Percentiles rank a stretch among this genome's conserved stretches.
Conservation (phyloP, 2,888 invertebrate species). For the Aspidiotus destructor region DNA sequence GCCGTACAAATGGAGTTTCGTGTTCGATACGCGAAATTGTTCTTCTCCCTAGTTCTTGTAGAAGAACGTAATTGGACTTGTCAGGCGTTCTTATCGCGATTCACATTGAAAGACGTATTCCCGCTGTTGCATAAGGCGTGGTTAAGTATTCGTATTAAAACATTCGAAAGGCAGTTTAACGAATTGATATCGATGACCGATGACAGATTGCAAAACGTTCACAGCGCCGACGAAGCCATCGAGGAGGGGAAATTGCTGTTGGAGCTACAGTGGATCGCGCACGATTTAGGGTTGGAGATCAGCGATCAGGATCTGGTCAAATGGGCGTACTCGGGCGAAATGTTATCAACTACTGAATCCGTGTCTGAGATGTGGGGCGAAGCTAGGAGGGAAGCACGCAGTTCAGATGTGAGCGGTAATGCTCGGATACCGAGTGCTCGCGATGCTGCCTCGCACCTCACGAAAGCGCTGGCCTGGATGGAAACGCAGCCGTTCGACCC, state of each 20-base stretch:
- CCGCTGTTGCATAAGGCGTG: constrained; percentile 45
- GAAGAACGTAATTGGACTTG: constrained; percentile 37
- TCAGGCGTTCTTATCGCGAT: constrained; percentile 39
- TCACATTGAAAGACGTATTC: constrained; percentile 45
- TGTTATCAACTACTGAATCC: not conserved
- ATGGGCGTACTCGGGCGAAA: constrained; percentile 36
- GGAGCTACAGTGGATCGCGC: constrained; percentile 40
- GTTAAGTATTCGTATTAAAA: constrained; percentile 43
- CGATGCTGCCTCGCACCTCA: constrained; percentile 43
- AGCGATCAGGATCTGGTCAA: constrained; percentile 39
- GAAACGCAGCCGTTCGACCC: constrained; percentile 46
- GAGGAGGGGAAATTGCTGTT: constrained; percentile 38
- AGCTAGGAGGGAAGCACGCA: not conserved
- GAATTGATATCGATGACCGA: constrained; percentile 30
- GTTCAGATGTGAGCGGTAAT: constrained; percentile 28
- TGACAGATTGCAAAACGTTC: not conserved
- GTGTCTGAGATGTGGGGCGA: constrained; percentile 18
- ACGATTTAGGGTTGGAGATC: constrained; percentile 41
- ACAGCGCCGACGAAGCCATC: constrained; percentile 29
- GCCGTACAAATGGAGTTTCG: constrained; percentile 43
- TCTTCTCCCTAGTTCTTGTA: constrained; percentile 38
- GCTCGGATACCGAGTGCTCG: constrained; percentile 41
- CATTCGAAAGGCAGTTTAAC: constrained; percentile 43
- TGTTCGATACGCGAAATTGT: constrained; percentile 41
- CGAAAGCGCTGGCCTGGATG: constrained; percentile 45